phyloP scores from a whole-genome alignment of 2,797 vertebrate species.

The Paedocypris micromegethes region DNA sequence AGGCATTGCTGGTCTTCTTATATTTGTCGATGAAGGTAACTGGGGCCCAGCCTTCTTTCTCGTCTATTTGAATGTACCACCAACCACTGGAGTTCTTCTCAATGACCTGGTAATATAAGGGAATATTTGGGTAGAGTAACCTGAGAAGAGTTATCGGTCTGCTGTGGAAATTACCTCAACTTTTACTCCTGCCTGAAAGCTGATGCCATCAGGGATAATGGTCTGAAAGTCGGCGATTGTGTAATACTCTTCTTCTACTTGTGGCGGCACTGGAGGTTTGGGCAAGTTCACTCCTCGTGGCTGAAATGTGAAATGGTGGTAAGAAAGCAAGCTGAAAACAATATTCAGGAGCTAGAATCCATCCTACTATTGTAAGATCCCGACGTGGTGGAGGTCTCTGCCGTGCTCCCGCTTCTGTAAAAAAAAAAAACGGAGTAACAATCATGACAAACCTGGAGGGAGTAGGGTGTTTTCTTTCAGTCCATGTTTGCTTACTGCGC shows the following conservation, averaged over 20 bases:
- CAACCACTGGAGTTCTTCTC: constrained; percentile 96
- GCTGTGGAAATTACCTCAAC: constrained; percentile 78
- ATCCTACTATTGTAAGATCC: constrained; percentile 90
- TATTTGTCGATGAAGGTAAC: constrained; percentile 96
- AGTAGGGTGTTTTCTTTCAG: no score
- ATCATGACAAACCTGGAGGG: no score
- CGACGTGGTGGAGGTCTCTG: constrained; percentile 94
- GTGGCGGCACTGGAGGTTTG: constrained; percentile 88
- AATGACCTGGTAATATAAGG: constrained; percentile 74
- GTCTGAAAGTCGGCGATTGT: constrained; percentile 98
- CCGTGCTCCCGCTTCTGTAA: constrained; percentile 81
- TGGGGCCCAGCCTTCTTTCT: constrained; percentile 97
- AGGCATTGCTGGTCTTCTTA: constrained; percentile 92
- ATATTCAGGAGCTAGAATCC: constrained; percentile 47
- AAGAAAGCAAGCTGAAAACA: not conserved
- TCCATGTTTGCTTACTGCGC: constrained; percentile 47
- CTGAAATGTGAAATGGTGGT: constrained; percentile 54
- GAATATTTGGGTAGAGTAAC: not conserved
- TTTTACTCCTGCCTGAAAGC: constrained; percentile 94
- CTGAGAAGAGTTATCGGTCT: not conserved
- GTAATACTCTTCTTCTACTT: constrained; percentile 96
- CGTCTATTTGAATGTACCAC: constrained; percentile 99
- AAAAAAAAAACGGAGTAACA: not conserved
- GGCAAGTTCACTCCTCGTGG: constrained; percentile 89
- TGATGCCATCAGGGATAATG: constrained; percentile 95